Evolutionary conservation across 2,113 vertebrate species (phyloP).

Genomic region (Motacilla alba): DNA sequence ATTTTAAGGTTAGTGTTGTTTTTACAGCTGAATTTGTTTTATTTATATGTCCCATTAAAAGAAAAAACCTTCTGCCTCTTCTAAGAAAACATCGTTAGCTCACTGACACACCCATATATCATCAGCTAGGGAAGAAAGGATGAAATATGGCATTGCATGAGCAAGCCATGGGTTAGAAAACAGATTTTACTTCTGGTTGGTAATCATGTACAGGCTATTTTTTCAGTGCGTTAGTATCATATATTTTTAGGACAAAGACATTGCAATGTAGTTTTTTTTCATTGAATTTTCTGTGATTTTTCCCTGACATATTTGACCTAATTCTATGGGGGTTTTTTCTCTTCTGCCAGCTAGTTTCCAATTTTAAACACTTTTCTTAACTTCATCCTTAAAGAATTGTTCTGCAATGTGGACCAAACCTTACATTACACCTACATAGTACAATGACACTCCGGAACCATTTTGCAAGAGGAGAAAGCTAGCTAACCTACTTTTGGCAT

Average conservation of each 20-base stretch:
- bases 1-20: neutral
- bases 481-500: neutral
- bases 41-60: neutral
- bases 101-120: neutral
- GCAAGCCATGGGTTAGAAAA: neutral
- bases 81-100: neutral
- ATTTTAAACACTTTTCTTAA: neutral
- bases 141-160: neutral
- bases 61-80: neutral
- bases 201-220: neutral
- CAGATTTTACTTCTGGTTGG: neutral
- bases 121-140: neutral
- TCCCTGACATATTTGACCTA: neutral
- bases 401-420: neutral
- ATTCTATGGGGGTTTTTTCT: neutral
- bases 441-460: accelerated
- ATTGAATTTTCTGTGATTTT: neutral
- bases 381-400: neutral
- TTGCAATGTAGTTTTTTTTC: neutral
- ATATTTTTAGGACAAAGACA: neutral
- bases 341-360: neutral
- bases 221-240: neutral
- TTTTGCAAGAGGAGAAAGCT: neutral
- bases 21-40: neutral
- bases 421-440: neutral